A percentile compares a stretch with the other conserved stretches of the same genome.
Evolutionary conservation across 1,140 invertebrate species (phyloP).

Genomic region (Drosophila teissieri): DNA sequence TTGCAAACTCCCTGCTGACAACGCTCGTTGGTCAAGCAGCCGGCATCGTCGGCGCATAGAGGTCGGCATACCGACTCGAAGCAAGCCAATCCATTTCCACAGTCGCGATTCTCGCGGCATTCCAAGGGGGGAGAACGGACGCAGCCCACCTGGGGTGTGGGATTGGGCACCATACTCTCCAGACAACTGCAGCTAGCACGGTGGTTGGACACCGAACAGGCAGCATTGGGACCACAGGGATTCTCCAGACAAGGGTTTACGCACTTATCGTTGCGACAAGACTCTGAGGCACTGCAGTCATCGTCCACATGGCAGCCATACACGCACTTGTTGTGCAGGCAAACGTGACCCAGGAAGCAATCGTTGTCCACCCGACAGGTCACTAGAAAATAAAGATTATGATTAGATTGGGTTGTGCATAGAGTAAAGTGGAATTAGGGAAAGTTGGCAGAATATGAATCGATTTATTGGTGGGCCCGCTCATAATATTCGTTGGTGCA

Average conservation of each 20-base stretch:
- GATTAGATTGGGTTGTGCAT: not conserved
- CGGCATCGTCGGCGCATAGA: conserved; percentile 90
- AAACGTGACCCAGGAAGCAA: conserved; percentile 95
- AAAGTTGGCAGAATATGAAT: not conserved
- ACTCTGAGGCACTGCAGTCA: conserved; percentile 93
- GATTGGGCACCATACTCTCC: conserved; percentile 92
- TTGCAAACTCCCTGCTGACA: conserved; percentile 90
- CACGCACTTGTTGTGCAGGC: conserved; percentile 92
- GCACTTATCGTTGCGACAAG: conserved; percentile 92
- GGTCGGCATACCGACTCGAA: conserved; percentile 89
- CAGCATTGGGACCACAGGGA: conserved; percentile 93
- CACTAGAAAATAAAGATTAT: conserved; percentile 85
- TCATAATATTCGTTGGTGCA: not conserved
- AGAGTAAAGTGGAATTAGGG: too few relatives aligned
- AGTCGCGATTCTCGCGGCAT: conserved; percentile 91
- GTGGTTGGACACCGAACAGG: conserved; percentile 92
- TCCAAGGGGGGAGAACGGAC: conserved; percentile 89
- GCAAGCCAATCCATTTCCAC: conserved; percentile 89
- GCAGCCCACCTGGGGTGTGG: conserved; percentile 92
- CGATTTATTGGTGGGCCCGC: not conserved
- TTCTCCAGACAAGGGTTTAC: conserved; percentile 90
- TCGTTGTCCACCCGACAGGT: conserved; percentile 96
- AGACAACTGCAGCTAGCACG: conserved; percentile 92
- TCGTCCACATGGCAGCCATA: conserved; percentile 94
- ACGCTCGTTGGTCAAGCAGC: conserved; percentile 93